Percentiles rank a stretch among this genome's conserved stretches.
These are phyloP conservation scores for Cyrtonyx montezumae DNA, from an alignment of 2,113 vertebrate genomes.

Conservation along the genomic window DNA sequence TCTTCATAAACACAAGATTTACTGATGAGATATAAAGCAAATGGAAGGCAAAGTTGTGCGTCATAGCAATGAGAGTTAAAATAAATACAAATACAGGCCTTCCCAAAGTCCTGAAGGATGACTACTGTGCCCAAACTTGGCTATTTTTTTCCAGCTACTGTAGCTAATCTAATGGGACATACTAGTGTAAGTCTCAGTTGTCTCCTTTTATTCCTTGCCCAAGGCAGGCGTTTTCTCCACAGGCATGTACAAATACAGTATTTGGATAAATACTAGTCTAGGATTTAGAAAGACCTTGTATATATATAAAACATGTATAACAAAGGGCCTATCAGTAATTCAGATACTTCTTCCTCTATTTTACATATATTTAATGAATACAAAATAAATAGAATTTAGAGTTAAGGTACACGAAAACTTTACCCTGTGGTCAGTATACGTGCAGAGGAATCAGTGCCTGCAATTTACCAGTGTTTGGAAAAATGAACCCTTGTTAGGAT, in stretches of 20 bases:
- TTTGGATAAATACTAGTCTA: not conserved
- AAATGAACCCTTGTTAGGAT: not conserved
- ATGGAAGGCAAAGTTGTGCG: not conserved
- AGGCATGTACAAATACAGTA: not conserved
- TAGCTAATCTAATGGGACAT: not conserved
- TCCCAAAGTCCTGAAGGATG: not conserved
- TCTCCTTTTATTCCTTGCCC: not conserved
- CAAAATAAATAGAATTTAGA: not conserved
- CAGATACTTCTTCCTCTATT: fast-evolving
- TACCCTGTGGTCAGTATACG: not conserved
- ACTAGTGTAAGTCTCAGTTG: not conserved
- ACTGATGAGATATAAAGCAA: not conserved
- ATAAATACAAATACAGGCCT: not conserved
- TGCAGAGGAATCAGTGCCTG: not conserved
- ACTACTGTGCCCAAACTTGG: not conserved
- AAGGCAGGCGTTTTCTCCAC: not conserved
- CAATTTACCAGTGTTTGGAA: not conserved
- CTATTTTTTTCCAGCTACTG: not conserved
- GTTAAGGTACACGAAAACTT: not conserved
- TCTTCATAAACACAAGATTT: constrained; percentile 21
- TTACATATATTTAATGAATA: not conserved
- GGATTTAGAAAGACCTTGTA: too few species aligned
- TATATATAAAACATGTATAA: not conserved
- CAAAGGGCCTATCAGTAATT: not conserved
- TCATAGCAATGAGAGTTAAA: not conserved